These are phyloP conservation scores for Neopipo cinnamomea DNA, from an alignment of 2,113 vertebrate genomes.

Conservation along the genomic window DNA sequence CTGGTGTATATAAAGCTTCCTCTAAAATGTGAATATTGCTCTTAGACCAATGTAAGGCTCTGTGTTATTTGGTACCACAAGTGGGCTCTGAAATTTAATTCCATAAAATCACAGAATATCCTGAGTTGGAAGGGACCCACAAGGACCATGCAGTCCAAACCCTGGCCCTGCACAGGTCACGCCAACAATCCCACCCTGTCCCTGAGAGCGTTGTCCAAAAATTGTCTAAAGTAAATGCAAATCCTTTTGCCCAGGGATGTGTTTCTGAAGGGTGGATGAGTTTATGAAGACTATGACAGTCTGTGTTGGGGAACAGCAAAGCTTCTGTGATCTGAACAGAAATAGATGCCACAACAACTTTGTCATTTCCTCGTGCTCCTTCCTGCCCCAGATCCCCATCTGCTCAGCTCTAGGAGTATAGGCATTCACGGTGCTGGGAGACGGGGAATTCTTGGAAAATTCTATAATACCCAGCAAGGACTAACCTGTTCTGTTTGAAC, in stretches of 20 bases:
- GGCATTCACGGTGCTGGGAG: accelerated
- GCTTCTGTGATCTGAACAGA: background rate
- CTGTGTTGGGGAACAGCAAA: background rate
- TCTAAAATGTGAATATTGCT: background rate
- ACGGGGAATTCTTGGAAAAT: background rate
- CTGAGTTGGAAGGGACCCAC: no score
- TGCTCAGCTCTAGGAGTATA: background rate
- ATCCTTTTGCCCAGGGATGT: background rate
- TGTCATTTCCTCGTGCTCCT: accelerated
- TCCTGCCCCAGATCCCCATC: background rate
- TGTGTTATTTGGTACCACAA: no score
- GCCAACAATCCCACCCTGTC: background rate
- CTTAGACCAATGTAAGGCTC: background rate
- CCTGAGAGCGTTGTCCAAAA: accelerated
- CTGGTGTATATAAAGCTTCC: accelerated
- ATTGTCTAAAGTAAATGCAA: accelerated
- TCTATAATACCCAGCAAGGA: background rate
- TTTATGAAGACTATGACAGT: accelerated
- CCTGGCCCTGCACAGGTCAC: background rate
- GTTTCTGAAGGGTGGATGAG: background rate
- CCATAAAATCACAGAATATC: background rate
- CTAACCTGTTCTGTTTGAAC: background rate
- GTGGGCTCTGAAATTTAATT: background rate
- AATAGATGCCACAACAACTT: background rate
- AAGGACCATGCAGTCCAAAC: background rate